Evolutionary conservation across 2,113 vertebrate genomes (phyloP), one percentile per base, ranked within the genome.

Genomic region (Cettia cetti): DNA sequence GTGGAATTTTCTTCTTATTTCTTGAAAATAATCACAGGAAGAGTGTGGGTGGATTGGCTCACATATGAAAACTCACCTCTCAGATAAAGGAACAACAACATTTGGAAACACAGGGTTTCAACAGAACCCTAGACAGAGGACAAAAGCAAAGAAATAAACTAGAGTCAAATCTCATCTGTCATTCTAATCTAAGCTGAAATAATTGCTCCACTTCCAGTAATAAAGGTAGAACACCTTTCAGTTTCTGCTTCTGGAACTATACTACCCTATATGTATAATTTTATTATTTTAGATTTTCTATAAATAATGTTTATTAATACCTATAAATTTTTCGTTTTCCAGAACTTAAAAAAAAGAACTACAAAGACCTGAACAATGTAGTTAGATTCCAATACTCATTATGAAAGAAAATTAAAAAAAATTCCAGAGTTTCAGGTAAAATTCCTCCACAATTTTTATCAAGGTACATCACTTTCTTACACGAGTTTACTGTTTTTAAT

Each of bases 21-120:
- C 45, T 93, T 88, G 71, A 95, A 54, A 31, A 93, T 86, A 96
- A 94, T 96, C 69, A 78, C 82, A 93, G 93, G 92, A 94, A 92
- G 56, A 86, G 37, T 40, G 79, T 78, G 82, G 76, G 85, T 61
- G 64, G 64, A 35, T 82, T 96, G 72, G 79, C 76, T 96, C 15
- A 14, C 17, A 68, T 86, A 39, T 45, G 40, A 81, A 96, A 93
- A 94, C 71, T 17, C 15, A 71, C 70, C 44, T 91, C 71, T 94
- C 60, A 77, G n/a, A 64, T 45, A 83, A 83, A 86, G 7, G 23
- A 83, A 90, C 72, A 96, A 70, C 20, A 68, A 49, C 40, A 88
- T 75, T 78, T 85, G 56, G 75, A 78, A 92, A 61, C 64, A 52
- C 2, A 24, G n/a, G 22, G 11, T 54, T 92, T 94, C 3, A 0